Evolutionary conservation across 2,888 invertebrate species (phyloP), one percentile per base, ranked within the genome.

Genomic region (Gortyna flavago): DNA sequence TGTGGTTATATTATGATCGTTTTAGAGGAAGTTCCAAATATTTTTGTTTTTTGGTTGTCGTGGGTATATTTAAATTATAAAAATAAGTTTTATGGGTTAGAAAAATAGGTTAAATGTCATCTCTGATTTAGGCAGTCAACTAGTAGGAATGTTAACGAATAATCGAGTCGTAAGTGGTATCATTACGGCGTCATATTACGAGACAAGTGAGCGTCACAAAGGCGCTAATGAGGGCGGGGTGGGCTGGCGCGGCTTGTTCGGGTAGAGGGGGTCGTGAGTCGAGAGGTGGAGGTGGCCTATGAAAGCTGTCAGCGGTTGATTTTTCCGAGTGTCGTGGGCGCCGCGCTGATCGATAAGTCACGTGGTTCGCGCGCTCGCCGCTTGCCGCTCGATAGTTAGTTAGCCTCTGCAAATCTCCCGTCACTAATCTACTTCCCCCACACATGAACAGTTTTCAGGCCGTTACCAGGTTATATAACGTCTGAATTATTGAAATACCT

Each of bases 221-320:
- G 95, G 96, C 95, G 95, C 94, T 96, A 96, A 96, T 96, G 96
- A 96, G 95, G 96, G 94, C 94, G 94, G 93, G 92, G 82, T 70
- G 92, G 87, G 84, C 87, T 80, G 72, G 87, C 32, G 72, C 81
- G 77, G 84, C 77, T 86, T 77, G 64, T 57, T 72, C 25, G 68
- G 51, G 72, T 89, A 77, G 84, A 77, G 85, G 78, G 82, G 75
- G 85, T 78, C 79, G 77, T 79, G 83, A 79, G 87, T 87, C 86
- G 89, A 88, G 90, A 90, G 92, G 91, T 89, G 89, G 92, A 90
- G 94, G 93, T 92, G 93, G 93, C 92, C 94, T 93, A 94, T 94
- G 95, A 95, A 95, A 95, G 96, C 96, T 96, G 96, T 96, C 96
- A 96, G 96, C 96, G 96, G 96, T 96, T 96, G 96, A 96, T 96